Conservation (phyloP, 2,113 vertebrate species). For the Pteruthius melanotis region DNA sequence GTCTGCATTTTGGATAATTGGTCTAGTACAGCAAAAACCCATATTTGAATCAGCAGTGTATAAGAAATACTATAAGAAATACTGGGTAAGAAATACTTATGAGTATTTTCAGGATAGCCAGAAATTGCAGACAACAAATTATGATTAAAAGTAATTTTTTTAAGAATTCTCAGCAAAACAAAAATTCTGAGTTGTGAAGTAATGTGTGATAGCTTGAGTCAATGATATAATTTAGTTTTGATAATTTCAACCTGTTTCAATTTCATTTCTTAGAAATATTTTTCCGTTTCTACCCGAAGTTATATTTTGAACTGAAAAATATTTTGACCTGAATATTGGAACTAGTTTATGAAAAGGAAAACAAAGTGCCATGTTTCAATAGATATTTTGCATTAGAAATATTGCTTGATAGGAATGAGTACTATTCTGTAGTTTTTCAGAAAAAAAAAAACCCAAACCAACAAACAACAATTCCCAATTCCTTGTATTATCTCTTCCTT, state of each 20-base stretch:
- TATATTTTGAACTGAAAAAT: background rate
- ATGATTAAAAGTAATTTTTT: background rate
- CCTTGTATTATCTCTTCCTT: background rate
- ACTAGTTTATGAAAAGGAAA: background rate
- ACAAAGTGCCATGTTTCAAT: background rate
- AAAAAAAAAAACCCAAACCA: background rate
- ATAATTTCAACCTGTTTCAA: background rate
- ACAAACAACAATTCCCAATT: background rate
- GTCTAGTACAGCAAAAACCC: background rate
- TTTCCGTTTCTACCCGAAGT: background rate
- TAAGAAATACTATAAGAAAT: background rate
- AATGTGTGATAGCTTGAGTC: background rate
- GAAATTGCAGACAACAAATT: background rate
- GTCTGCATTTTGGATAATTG: background rate
- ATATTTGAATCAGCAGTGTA: background rate
- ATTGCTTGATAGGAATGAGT: background rate
- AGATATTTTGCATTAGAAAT: background rate
- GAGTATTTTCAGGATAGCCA: background rate
- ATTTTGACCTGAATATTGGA: background rate
- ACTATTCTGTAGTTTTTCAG: background rate
- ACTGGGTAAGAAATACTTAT: no score
- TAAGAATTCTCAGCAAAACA: background rate
- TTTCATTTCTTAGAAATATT: background rate
- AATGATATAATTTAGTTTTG: background rate
- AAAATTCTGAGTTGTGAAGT: background rate